These are phyloP conservation scores for Strigops habroptila DNA, from an alignment of 2,113 vertebrate genomes.

Conservation along the genomic window DNA sequence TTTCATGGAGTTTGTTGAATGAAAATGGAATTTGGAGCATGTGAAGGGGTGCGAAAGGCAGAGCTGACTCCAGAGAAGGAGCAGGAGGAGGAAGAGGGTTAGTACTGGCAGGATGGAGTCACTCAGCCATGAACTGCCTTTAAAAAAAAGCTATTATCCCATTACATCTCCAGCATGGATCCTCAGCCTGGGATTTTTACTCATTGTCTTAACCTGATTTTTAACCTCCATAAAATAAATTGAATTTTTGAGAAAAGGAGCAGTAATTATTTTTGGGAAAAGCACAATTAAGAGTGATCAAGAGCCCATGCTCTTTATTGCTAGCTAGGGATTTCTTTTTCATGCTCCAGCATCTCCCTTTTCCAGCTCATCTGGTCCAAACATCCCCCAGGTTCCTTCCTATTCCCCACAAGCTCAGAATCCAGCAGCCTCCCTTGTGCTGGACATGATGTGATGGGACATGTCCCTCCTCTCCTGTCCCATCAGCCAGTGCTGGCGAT, in stretches of 20 bases:
- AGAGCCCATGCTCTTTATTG: background rate
- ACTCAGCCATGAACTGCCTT: background rate
- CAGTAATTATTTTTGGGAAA: conserved; percentile 35
- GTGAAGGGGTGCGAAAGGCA: background rate
- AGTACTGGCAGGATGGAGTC: background rate
- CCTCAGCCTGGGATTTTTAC: conserved; percentile 31
- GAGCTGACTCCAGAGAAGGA: background rate
- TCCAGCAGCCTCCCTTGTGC: background rate
- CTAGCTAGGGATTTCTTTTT: background rate
- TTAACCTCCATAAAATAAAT: conserved; percentile 32
- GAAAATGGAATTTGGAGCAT: background rate
- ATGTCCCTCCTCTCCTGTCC: background rate
- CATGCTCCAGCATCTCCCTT: background rate
- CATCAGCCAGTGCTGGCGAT: background rate
- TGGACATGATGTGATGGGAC: background rate
- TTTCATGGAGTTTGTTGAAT: background rate
- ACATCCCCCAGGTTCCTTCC: background rate
- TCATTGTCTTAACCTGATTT: conserved; percentile 7
- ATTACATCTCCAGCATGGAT: conserved; percentile 11
- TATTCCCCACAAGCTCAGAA: background rate
- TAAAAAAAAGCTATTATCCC: conserved; percentile 21
- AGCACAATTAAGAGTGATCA: background rate
- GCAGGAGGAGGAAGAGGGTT: background rate
- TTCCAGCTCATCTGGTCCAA: background rate
- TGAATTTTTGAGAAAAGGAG: conserved; percentile 9